These are phyloP conservation scores for Diabrotica virgifera DNA, from an alignment of 1,140 invertebrate species.

Conservation along the genomic window DNA sequence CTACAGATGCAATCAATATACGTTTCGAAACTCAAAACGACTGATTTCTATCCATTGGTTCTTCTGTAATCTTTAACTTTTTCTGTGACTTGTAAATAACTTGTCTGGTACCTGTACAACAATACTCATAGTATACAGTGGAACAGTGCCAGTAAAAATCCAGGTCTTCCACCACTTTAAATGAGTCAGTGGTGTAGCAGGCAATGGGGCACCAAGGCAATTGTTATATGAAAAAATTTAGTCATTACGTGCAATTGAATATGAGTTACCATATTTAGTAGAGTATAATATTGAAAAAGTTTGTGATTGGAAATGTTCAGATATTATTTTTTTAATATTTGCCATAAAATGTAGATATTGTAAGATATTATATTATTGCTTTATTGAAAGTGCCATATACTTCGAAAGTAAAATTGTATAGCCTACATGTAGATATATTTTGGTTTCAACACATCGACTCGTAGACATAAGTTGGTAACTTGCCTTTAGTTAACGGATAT, in stretches of 20 bases:
- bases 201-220: conserved; percentile 40
- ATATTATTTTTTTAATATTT: conserved; percentile 38
- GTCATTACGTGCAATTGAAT: conserved; percentile 22
- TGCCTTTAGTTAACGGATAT: conserved; percentile 37
- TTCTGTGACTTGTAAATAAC: conserved; percentile 37
- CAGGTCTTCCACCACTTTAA: conserved; percentile 43
- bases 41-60: too few species aligned
- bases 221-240: conserved; percentile 28
- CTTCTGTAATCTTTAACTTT: neutral
- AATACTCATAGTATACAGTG: conserved; percentile 42
- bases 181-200: conserved; percentile 41
- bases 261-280: conserved; percentile 17
- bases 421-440: conserved; percentile 29
- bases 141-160: conserved; percentile 43
- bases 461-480: conserved; percentile 20
- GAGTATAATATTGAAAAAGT: conserved; percentile 17
- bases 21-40: too few species aligned
- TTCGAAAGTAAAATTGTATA: conserved; percentile 23
- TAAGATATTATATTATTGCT: conserved; percentile 34
- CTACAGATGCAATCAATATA: too few species aligned
- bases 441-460: conserved; percentile 42
- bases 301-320: conserved; percentile 35
- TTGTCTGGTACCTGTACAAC: conserved; percentile 47
- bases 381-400: conserved; percentile 39
- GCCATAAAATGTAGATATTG: conserved; percentile 31